Evolutionary conservation across 2,888 invertebrate genomes (phyloP).

Genomic region (Panzeria rudis): DNA sequence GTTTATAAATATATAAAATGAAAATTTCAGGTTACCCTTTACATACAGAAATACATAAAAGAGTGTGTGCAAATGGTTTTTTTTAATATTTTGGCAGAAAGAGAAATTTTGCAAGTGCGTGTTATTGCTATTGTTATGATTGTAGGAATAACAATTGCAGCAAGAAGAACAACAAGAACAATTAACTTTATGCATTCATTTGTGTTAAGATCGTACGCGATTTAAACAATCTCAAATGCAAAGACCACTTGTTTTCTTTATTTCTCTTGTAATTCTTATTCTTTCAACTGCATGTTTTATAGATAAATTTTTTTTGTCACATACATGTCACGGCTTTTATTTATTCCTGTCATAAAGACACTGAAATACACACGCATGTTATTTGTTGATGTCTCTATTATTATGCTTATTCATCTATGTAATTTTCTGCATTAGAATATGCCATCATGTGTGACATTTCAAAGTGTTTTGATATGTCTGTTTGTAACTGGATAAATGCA

Average conservation of each 20-base stretch:
- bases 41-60: background rate
- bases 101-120: slow-evolving; percentile 38
- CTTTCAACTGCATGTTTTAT: slow-evolving; percentile 22
- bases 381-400: slow-evolving; percentile 35
- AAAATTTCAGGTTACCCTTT: slow-evolving; percentile 13
- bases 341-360: slow-evolving; percentile 38
- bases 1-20: background rate
- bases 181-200: slow-evolving; percentile 55
- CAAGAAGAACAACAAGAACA: slow-evolving; percentile 42
- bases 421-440: slow-evolving; percentile 58
- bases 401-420: slow-evolving; percentile 61
- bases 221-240: slow-evolving; percentile 23
- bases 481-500: background rate
- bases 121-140: slow-evolving; percentile 38
- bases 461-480: slow-evolving; percentile 3
- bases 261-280: background rate
- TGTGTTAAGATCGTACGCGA: slow-evolving; percentile 51
- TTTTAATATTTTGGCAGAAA: slow-evolving; percentile 10
- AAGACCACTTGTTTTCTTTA: slow-evolving; percentile 54
- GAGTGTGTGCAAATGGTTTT: background rate
- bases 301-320: background rate
- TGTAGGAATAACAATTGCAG: slow-evolving; percentile 37
- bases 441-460: slow-evolving; percentile 22
- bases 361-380: slow-evolving; percentile 13
- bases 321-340: slow-evolving; percentile 52